These are phyloP conservation scores for Dynastes grantii DNA, from an alignment of 2,888 invertebrate genomes.

Conservation along the genomic window DNA sequence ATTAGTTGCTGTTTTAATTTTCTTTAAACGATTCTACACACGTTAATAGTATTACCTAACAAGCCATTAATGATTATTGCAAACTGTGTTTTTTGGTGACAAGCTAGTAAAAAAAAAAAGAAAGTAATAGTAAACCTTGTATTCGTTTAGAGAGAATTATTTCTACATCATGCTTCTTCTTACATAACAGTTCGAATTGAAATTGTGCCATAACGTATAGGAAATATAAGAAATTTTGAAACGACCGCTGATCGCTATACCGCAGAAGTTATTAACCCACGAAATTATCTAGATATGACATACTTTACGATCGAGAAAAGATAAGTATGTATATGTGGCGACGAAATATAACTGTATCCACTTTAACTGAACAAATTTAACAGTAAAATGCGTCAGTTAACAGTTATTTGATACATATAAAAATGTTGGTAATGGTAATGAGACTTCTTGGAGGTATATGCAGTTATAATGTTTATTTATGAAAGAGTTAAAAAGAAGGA, in stretches of 20 bases:
- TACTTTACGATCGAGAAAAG: slow-evolving; percentile 4
- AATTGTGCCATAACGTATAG: slow-evolving; percentile 38
- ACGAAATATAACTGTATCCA: slow-evolving; percentile 26
- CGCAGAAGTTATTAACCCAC: slow-evolving; percentile 5
- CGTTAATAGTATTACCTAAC: too few species aligned
- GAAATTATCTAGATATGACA: slow-evolving; percentile 23
- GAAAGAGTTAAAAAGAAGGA: too few species aligned
- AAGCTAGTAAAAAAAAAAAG: not conserved
- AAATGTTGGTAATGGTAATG: not conserved
- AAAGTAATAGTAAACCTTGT: slow-evolving; percentile 26
- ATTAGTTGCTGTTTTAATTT: too few species aligned
- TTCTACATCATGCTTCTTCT: slow-evolving; percentile 14
- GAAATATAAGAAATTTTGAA: slow-evolving; percentile 33
- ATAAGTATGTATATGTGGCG: not conserved
- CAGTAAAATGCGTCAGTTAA: not conserved
- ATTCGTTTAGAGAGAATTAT: slow-evolving; percentile 24
- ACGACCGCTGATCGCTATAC: not conserved
- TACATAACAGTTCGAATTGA: slow-evolving; percentile 20
- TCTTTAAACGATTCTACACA: too few species aligned
- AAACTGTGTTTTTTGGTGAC: too few species aligned
- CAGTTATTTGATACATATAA: slow-evolving; percentile 30
- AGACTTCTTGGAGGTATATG: too few species aligned
- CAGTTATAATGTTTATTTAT: not conserved
- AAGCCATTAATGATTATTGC: too few species aligned
- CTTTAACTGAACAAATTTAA: slow-evolving; percentile 16